Evolutionary conservation across 2,113 vertebrate species (phyloP), one percentile per base, ranked within the genome.

Genomic region (Solea senegalensis): DNA sequence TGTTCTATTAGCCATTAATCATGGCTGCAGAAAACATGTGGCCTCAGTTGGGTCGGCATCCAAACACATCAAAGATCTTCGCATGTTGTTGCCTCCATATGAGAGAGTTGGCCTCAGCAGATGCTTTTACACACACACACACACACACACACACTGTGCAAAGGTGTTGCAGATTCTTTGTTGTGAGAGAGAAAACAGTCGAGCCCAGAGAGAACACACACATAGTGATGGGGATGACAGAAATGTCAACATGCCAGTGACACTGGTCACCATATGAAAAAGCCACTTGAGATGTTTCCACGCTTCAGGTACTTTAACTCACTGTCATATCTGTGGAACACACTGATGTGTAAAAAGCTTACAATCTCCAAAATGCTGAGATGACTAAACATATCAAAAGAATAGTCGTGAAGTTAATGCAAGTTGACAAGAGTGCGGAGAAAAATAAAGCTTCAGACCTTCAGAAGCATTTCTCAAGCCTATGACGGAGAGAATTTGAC

Each of bases 1-100:
- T 69, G 26, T 74, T 81, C 61, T 58, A 83, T 78, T 60, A 75
- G 59, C 39, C 66, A 78, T 84, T 76, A 71, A 84, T 80, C 41
- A 69, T 82, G 34, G 77, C 46, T 61, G 44, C 58, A 28, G 56
- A 66, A 88, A 88, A 84, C 87, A 88, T 87, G 82, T 89, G 87
- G 84, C 26, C 59, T 62, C 21, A 46, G 65, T 59, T 73, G 69
- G 64, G 44, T 84, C 83, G 69, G 65, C 72, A 84, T 86, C 77
- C 64, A 74, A 71, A 70, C 21, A 87, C 88, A 88, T 89, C 87
- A 90, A 91, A 91, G 88, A 74, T 81, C 67, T 78, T 44, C 61
- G 41, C 72, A 74, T 82, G 73, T 74, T 72, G 80, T 70, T 88
- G 62, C 74, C 72, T 80, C 87, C 73, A 90, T 74, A 89, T 87